phyloP scores from a whole-genome alignment of 2,113 vertebrate species.

The Alosa alosa region DNA sequence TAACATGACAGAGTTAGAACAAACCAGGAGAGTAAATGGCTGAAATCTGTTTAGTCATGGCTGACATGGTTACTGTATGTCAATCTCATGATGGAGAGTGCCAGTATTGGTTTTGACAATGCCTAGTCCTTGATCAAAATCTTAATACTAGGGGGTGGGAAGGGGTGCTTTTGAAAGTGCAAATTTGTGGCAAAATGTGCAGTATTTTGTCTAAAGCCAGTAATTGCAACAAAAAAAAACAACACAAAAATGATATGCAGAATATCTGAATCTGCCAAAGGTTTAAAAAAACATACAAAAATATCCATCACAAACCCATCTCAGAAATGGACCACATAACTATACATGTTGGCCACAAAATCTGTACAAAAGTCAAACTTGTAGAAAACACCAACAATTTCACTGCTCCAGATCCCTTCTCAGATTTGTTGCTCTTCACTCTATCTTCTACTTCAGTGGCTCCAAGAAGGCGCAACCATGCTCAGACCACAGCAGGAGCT shows the following conservation, averaged over 20 bases:
- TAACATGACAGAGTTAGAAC: background rate
- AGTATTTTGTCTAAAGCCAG: background rate
- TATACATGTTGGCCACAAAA: conserved; percentile 33
- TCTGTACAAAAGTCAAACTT: conserved; percentile 51
- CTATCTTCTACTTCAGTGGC: background rate
- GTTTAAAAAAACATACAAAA: conserved; percentile 30
- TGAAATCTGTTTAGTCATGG: background rate
- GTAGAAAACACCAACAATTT: conserved; percentile 53
- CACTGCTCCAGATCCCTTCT: conserved; percentile 36
- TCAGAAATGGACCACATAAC: conserved; percentile 42
- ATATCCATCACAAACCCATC: conserved; percentile 34
- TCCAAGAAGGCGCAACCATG: background rate
- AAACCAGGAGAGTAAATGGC: background rate
- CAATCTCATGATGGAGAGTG: background rate
- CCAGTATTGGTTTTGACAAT: background rate
- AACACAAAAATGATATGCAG: conserved; percentile 14
- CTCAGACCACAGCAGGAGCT: background rate
- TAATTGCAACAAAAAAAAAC: background rate
- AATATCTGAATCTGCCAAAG: conserved; percentile 24
- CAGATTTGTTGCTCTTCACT: background rate
- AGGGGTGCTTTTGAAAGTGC: background rate
- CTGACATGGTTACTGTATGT: background rate
- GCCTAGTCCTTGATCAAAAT: background rate
- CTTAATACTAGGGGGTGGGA: background rate
- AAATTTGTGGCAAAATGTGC: background rate